Conservation (phyloP, 2,888 invertebrate species). For the Nomada hirtipes region DNA sequence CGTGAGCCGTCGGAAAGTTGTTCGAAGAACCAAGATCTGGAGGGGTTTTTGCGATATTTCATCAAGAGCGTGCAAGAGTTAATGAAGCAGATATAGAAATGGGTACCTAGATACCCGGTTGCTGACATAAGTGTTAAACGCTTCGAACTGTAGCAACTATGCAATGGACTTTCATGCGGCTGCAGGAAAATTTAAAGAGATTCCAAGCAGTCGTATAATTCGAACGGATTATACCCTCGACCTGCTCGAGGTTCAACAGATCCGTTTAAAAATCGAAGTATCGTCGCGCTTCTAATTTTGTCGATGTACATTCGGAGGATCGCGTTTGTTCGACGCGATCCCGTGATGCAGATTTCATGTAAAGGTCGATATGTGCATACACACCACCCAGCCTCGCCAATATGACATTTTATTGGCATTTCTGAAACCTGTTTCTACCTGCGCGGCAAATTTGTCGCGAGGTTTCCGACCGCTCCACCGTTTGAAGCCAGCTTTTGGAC, state of each 20-base stretch:
- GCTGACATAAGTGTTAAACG: background rate
- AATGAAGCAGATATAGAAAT: too few relatives aligned
- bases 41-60: too few relatives aligned
- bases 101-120: too few relatives aligned
- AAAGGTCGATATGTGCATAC: slow-evolving; percentile 48
- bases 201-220: too few relatives aligned
- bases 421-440: slow-evolving; percentile 20
- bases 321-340: slow-evolving; percentile 25
- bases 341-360: slow-evolving; percentile 45
- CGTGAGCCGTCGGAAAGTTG: too few relatives aligned
- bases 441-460: slow-evolving; percentile 12
- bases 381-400: slow-evolving; percentile 1
- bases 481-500: background rate
- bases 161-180: background rate
- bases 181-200: background rate
- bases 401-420: slow-evolving; percentile 43
- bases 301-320: slow-evolving; percentile 19
- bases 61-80: too few relatives aligned
- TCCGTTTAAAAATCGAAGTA: background rate
- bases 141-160: background rate
- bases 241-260: too few relatives aligned
- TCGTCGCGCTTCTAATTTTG: slow-evolving; percentile 37
- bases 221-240: too few relatives aligned
- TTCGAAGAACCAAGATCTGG: too few relatives aligned
- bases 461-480: too few relatives aligned